phyloP scores from a whole-genome alignment of 1,140 invertebrate genomes.

The Dysdera silvatica region DNA sequence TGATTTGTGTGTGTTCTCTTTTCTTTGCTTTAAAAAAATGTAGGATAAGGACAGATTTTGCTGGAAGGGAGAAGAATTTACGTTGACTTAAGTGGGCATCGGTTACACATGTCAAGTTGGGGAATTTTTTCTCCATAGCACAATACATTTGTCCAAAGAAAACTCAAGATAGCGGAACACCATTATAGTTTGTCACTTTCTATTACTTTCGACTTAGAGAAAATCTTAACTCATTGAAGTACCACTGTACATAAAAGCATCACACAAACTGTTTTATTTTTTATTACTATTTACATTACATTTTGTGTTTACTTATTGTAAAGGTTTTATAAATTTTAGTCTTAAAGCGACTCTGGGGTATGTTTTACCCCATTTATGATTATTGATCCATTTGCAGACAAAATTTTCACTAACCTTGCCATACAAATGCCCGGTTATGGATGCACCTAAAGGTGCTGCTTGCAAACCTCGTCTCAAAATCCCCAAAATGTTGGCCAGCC shows the following conservation, averaged over 20 bases:
- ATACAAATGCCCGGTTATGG: constrained; percentile 41
- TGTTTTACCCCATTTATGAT: neutral
- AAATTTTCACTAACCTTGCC: constrained; percentile 39
- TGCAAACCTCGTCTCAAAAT: constrained; percentile 44
- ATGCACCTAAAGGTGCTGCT: constrained; percentile 41
- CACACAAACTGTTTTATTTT: neutral
- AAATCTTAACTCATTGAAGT: neutral
- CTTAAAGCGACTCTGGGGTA: neutral
- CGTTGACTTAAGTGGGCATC: no score
- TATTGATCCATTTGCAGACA: neutral
- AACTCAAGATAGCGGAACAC: no score
- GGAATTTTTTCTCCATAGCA: no score
- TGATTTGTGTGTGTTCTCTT: no score
- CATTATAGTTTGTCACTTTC: no score
- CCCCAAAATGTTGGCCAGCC: constrained; percentile 42
- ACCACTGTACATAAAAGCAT: neutral
- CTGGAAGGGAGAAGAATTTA: no score
- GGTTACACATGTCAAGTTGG: no score
- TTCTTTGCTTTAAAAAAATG: no score
- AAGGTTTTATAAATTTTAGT: neutral
- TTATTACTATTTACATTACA: neutral
- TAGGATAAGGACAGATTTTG: no score
- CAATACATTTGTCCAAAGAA: no score
- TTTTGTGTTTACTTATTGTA: neutral
- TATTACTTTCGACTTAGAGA: no score